A percentile compares a stretch with the other conserved stretches of the same genome.
phyloP scores from a whole-genome alignment of 2,113 vertebrate species.

The Platysternon megacephalum region DNA sequence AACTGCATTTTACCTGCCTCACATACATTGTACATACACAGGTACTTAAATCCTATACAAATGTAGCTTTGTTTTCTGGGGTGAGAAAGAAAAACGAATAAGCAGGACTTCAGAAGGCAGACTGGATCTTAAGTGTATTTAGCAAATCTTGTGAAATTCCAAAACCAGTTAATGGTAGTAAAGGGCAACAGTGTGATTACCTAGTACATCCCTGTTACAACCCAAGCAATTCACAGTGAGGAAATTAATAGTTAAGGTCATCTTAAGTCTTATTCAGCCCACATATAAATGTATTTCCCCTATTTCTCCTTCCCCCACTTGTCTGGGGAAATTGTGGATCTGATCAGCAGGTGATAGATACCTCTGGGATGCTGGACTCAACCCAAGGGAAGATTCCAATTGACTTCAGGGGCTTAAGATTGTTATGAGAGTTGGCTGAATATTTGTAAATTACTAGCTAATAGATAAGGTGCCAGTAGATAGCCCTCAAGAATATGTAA shows the following conservation, averaged over 20 bases:
- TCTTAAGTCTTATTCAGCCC: not conserved
- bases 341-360: no score
- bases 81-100: not conserved
- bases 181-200: not conserved
- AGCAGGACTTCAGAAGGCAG: not conserved
- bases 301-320: no score
- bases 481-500: not conserved
- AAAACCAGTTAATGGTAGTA: not conserved
- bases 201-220: not conserved
- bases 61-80: not conserved
- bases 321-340: no score
- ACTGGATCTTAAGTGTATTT: not conserved
- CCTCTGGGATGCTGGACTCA: no score
- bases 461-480: not conserved
- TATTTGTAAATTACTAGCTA: not conserved
- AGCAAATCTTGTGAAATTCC: not conserved
- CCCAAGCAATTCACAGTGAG: not conserved
- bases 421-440: not conserved
- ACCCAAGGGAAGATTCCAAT: not conserved
- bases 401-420: not conserved
- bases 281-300: no score
- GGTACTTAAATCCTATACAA: not conserved
- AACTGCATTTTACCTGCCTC: not conserved
- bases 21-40: not conserved
- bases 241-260: not conserved